Conservation (phyloP, 2,888 invertebrate genomes). For the Caenorhabditis wallacei region DNA sequence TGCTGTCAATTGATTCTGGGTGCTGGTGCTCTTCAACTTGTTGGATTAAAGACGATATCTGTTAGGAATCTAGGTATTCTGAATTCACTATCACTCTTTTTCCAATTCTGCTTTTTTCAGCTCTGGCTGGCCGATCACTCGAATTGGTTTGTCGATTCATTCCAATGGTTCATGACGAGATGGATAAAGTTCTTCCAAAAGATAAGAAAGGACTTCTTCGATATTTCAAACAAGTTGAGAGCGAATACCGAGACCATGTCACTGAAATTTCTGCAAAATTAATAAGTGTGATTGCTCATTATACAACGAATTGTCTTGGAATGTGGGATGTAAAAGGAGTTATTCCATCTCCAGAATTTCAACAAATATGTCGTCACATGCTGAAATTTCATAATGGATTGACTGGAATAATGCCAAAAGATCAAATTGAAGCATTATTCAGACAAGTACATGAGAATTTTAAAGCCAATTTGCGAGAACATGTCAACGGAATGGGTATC, state of each 20-base stretch:
- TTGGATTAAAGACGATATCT: conserved; percentile 92
- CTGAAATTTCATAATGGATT: conserved; percentile 82
- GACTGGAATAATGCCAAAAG: conserved; percentile 77
- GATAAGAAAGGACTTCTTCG: conserved; percentile 74
- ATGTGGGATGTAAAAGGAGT: conserved; percentile 96
- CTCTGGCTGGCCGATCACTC: conserved; percentile 85
- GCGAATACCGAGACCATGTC: conserved; percentile 89
- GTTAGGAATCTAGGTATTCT: conserved; percentile 90
- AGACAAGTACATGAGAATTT: conserved; percentile 79
- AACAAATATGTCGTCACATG: conserved; percentile 87
- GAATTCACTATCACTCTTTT: neutral
- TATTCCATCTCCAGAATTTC: conserved; percentile 88
- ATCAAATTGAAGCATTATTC: conserved; percentile 69
- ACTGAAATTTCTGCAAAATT: conserved; percentile 95
- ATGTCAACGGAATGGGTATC: conserved; percentile 75
- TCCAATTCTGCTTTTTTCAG: conserved; percentile 77
- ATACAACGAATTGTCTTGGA: conserved; percentile 89
- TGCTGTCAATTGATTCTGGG: conserved; percentile 94
- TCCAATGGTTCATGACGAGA: conserved; percentile 73
- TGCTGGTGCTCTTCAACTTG: conserved; percentile 95
- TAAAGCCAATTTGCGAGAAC: conserved; percentile 74
- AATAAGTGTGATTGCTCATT: conserved; percentile 91
- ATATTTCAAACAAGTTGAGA: conserved; percentile 74
- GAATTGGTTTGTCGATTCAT: conserved; percentile 86
- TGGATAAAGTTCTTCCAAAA: conserved; percentile 70